A percentile compares a stretch with the other conserved stretches of the same genome.
Conservation (phyloP, 2,797 vertebrate genomes). For the Hippopotamyrus pictus region DNA sequence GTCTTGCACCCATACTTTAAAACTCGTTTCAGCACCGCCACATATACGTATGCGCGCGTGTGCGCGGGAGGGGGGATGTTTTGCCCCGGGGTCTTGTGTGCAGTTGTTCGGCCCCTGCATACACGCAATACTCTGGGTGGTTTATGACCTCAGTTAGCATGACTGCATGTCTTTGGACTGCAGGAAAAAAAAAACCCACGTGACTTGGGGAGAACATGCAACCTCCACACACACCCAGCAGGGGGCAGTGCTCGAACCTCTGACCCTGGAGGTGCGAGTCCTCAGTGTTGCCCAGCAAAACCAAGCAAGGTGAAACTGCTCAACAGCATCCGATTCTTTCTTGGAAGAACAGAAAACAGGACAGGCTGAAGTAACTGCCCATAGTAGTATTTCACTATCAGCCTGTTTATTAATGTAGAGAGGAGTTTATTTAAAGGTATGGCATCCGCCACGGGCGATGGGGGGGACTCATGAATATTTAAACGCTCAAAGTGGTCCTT, state of each 20-base stretch:
- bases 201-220: too few species aligned
- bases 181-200: too few species aligned
- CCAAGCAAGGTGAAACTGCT: not conserved
- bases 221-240: not conserved
- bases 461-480: constrained; percentile 3
- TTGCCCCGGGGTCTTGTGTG: too few species aligned
- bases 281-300: not conserved
- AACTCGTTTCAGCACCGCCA: too few species aligned
- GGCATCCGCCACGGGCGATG: not conserved
- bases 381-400: not conserved
- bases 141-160: too few species aligned
- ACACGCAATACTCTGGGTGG: too few species aligned
- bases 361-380: not conserved
- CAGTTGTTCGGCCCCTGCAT: too few species aligned
- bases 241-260: not conserved
- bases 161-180: too few species aligned
- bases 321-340: not conserved
- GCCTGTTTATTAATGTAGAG: constrained; percentile 3
- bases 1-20: too few species aligned
- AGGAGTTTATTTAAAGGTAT: not conserved
- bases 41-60: too few species aligned
- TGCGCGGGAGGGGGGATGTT: too few species aligned
- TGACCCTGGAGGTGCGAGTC: not conserved
- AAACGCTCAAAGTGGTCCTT: not conserved
- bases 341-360: not conserved